Conservation (phyloP, 2,888 invertebrate species). For the Napeogenes inachia region DNA sequence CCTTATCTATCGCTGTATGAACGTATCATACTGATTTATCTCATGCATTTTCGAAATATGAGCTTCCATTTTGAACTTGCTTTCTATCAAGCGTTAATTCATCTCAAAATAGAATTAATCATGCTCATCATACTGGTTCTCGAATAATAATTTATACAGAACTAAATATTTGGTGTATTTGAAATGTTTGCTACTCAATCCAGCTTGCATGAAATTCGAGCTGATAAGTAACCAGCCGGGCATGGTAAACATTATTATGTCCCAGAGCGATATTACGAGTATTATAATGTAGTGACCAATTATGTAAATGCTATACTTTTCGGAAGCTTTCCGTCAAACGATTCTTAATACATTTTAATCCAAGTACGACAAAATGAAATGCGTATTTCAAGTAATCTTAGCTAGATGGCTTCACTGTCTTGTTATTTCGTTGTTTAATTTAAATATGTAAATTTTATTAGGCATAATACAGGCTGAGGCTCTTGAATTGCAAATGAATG, state of each 20-base stretch:
- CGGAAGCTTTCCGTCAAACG: neutral
- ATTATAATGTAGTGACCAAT: no score
- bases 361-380: slow-evolving; percentile 28
- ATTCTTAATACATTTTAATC: slow-evolving; percentile 4
- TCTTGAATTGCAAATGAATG: slow-evolving; percentile 77
- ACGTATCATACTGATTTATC: slow-evolving; percentile 5
- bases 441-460: slow-evolving; percentile 78
- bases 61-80: slow-evolving; percentile 4
- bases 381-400: slow-evolving; percentile 54
- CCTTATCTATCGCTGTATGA: neutral
- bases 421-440: slow-evolving; percentile 77
- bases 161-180: no score
- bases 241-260: no score
- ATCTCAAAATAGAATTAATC: neutral
- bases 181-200: no score
- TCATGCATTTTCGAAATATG: slow-evolving; percentile 7
- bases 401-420: slow-evolving; percentile 66
- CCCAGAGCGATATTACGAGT: no score
- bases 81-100: slow-evolving; percentile 5
- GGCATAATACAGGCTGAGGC: slow-evolving; percentile 74
- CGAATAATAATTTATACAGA: no score
- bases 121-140: neutral
- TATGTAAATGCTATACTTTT: neutral
- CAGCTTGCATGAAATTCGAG: no score
- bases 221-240: no score